Evolutionary conservation across 2,797 vertebrate genomes (phyloP).

Genomic region (Florisuga fusca): DNA sequence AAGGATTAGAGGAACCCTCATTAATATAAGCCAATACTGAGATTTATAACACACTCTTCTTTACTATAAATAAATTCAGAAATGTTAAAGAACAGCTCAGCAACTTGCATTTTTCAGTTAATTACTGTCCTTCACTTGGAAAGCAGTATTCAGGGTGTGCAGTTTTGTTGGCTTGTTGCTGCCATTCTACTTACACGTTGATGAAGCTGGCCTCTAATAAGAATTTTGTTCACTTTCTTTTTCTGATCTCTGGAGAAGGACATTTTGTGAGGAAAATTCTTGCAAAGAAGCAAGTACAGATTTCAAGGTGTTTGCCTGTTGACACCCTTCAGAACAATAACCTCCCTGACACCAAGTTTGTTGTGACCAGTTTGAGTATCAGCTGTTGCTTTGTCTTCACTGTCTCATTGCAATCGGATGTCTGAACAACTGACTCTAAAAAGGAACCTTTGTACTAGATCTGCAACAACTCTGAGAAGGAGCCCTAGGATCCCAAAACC

Average conservation of each 20-base stretch:
- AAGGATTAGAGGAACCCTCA: conserved; percentile 76
- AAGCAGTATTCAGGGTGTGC: not conserved
- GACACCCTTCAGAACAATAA: not conserved
- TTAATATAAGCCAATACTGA: conserved; percentile 71
- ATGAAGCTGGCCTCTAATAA: not conserved
- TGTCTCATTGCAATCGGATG: not conserved
- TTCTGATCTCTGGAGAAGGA: not conserved
- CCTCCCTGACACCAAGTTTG: not conserved
- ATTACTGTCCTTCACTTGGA: conserved; percentile 67
- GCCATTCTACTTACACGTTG: not conserved
- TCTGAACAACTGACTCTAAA: not conserved
- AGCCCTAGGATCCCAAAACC: not conserved
- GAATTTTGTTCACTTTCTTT: not conserved
- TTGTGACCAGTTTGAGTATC: not conserved
- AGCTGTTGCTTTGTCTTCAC: not conserved
- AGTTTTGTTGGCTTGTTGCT: not conserved
- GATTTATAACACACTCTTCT: conserved; percentile 69
- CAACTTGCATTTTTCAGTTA: conserved; percentile 66
- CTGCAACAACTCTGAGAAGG: not conserved
- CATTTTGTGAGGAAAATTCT: conserved; percentile 52
- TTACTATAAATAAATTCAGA: conserved; percentile 72
- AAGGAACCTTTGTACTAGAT: not conserved
- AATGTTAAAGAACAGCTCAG: conserved; percentile 73
- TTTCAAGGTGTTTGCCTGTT: conserved; percentile 35
- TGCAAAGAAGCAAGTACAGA: conserved; percentile 39